Evolutionary conservation across 2,797 vertebrate species (phyloP).

Genomic region (Clamator glandarius): DNA sequence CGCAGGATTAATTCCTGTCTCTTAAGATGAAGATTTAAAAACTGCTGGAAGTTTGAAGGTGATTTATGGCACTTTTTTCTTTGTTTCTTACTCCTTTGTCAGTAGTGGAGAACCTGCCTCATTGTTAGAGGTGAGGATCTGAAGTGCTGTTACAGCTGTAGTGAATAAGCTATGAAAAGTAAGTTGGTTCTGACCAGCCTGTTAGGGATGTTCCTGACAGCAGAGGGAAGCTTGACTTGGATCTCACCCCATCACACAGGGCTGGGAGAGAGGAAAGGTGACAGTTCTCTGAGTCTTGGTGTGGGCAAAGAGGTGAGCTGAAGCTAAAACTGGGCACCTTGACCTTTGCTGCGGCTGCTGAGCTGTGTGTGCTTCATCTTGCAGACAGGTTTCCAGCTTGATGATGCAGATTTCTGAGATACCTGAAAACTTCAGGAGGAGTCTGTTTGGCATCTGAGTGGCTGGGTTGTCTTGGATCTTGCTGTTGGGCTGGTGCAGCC

Average conservation of each 20-base stretch:
- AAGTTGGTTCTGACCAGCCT: background rate
- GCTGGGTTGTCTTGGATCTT: background rate
- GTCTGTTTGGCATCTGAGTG: background rate
- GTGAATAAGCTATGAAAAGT: background rate
- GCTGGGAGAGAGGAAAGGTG: background rate
- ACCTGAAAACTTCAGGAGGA: background rate
- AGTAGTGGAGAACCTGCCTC: background rate
- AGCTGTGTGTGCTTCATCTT: background rate
- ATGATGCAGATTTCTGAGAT: background rate
- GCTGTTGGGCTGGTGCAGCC: background rate
- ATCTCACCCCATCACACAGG: background rate
- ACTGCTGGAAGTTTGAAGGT: background rate
- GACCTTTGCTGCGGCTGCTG: background rate
- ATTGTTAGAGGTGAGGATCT: background rate
- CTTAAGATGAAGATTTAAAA: background rate
- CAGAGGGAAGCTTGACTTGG: background rate
- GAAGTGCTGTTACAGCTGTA: background rate
- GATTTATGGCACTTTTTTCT: background rate
- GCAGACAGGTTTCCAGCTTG: background rate
- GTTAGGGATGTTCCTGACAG: background rate
- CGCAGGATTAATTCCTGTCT: slow-evolving; percentile 5
- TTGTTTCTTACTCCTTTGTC: background rate
- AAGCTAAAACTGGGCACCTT: background rate
- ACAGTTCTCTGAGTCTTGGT: background rate
- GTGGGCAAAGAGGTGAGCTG: background rate